These are phyloP conservation scores for Rosalia funebris DNA, from an alignment of 2,888 invertebrate genomes.

Conservation along the genomic window DNA sequence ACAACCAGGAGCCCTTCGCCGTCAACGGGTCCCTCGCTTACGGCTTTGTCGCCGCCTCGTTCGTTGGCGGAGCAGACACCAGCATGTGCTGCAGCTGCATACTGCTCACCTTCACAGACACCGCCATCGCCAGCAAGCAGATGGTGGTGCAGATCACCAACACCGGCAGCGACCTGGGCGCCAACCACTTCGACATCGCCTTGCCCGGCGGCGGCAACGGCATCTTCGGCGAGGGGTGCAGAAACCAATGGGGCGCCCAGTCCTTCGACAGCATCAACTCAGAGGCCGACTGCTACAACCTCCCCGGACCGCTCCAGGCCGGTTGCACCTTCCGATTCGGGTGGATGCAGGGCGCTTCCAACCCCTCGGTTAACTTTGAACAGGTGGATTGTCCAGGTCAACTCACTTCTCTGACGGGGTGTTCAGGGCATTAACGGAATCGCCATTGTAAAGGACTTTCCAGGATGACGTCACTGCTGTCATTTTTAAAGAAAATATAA, in stretches of 20 bases:
- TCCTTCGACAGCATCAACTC: slow-evolving; percentile 22
- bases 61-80: slow-evolving; percentile 36
- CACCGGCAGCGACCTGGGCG: slow-evolving; percentile 29
- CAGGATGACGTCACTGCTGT: neutral
- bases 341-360: neutral
- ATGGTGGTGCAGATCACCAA: slow-evolving; percentile 33
- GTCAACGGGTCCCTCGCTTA: slow-evolving; percentile 36
- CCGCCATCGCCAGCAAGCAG: slow-evolving; percentile 7
- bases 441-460: neutral
- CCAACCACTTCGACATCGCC: slow-evolving; percentile 34
- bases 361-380: neutral
- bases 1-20: slow-evolving; percentile 38
- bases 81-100: slow-evolving; percentile 38
- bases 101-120: slow-evolving; percentile 31
- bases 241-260: slow-evolving; percentile 37
- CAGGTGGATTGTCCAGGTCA: slow-evolving; percentile 2
- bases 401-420: neutral
- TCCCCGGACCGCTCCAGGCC: slow-evolving; percentile 36
- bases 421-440: neutral
- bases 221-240: slow-evolving; percentile 36
- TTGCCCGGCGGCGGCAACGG: slow-evolving; percentile 39
- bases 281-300: slow-evolving; percentile 34
- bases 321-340: slow-evolving; percentile 38
- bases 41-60: slow-evolving; percentile 41
- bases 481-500: no score